Conservation (phyloP, 2,888 invertebrate species). For the Deilephila elpenor region DNA sequence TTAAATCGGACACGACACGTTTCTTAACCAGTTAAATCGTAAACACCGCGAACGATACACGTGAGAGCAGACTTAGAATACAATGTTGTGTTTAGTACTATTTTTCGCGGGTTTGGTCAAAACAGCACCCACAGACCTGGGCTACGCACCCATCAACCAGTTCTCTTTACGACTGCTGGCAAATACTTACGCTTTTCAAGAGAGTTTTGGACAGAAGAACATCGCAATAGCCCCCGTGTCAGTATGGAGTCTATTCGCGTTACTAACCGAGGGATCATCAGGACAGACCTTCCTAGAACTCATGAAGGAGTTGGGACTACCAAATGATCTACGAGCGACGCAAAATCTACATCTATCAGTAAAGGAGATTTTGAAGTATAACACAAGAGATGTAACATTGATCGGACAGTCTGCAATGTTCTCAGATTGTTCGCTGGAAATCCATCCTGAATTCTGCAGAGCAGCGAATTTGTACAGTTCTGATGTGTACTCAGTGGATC, state of each 20-base stretch:
- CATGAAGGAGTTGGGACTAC: slow-evolving; percentile 63
- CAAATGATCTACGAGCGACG: slow-evolving; percentile 66
- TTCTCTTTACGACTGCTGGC: slow-evolving; percentile 71
- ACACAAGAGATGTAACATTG: slow-evolving; percentile 62
- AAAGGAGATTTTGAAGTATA: slow-evolving; percentile 57
- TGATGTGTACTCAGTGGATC: slow-evolving; percentile 83
- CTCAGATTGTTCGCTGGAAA: slow-evolving; percentile 60
- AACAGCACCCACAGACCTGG: slow-evolving; percentile 59
- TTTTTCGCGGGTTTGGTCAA: slow-evolving; percentile 53
- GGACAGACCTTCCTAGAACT: slow-evolving; percentile 73
- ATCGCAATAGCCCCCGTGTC: slow-evolving; percentile 74
- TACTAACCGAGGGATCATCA: slow-evolving; percentile 74
- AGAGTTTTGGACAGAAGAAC: slow-evolving; percentile 69
- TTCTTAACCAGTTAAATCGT: slow-evolving; percentile 68
- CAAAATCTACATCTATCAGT: slow-evolving; percentile 67
- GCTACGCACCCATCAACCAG: slow-evolving; percentile 66
- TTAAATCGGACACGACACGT: slow-evolving; percentile 42
- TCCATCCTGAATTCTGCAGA: slow-evolving; percentile 74
- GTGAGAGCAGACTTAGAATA: slow-evolving; percentile 57
- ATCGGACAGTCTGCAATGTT: slow-evolving; percentile 70
- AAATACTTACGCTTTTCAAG: slow-evolving; percentile 69
- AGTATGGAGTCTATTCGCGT: slow-evolving; percentile 73
- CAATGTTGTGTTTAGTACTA: slow-evolving; percentile 39
- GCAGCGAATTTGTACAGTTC: slow-evolving; percentile 79
- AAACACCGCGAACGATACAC: slow-evolving; percentile 63